These are phyloP conservation scores for Diaphora mendica DNA, from an alignment of 2,888 invertebrate species.

Conservation along the genomic window DNA sequence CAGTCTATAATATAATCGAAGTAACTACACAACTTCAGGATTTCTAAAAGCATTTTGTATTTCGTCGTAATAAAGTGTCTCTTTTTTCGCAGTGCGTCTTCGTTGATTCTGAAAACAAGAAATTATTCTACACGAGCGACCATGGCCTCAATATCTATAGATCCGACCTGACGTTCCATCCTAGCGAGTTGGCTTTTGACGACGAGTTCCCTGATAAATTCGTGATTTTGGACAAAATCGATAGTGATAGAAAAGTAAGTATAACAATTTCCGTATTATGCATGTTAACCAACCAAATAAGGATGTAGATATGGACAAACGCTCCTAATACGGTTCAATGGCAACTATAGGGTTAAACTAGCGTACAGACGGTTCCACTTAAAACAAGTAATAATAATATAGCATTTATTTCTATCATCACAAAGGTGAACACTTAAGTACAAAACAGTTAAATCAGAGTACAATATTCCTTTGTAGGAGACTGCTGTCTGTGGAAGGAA, in stretches of 20 bases:
- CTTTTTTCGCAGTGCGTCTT: slow-evolving; percentile 91
- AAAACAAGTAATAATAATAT: too few species aligned
- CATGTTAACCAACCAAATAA: not conserved
- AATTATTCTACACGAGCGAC: slow-evolving; percentile 91
- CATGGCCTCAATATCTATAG: slow-evolving; percentile 89
- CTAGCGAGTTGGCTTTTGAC: slow-evolving; percentile 92
- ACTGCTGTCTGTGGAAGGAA: too few species aligned
- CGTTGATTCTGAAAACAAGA: slow-evolving; percentile 91
- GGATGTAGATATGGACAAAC: too few species aligned
- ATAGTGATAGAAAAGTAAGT: slow-evolving; percentile 87
- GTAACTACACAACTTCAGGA: not conserved
- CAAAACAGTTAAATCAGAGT: too few species aligned
- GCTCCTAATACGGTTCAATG: too few species aligned
- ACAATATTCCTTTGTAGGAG: too few species aligned
- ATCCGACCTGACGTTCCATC: slow-evolving; percentile 90
- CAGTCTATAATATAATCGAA: not conserved
- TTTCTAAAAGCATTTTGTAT: not conserved
- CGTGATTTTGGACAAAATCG: slow-evolving; percentile 91
- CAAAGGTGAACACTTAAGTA: too few species aligned
- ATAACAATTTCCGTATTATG: not conserved
- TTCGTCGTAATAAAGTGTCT: not conserved
- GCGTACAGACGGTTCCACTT: too few species aligned
- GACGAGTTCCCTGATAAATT: slow-evolving; percentile 90
- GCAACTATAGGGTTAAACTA: too few species aligned
- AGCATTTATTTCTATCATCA: too few species aligned